Conservation (phyloP, 2,113 vertebrate species). For the Progne subis region DNA sequence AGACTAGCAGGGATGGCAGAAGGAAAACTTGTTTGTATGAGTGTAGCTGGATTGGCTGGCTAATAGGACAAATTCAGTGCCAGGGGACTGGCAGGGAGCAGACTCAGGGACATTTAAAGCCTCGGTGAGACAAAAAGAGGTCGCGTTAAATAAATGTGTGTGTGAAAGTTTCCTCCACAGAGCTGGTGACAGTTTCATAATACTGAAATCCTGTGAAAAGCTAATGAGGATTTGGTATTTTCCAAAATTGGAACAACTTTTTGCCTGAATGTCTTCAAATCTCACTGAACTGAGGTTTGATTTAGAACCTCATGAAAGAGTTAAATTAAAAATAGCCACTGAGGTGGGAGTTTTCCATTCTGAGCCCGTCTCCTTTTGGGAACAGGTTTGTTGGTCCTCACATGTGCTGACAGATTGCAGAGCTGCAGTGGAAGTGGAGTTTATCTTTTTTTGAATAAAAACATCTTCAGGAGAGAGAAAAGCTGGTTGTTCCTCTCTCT, state of each 20-base stretch:
- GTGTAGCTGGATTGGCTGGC: neutral
- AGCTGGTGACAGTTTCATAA: neutral
- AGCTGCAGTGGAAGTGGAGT: neutral
- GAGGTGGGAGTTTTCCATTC: neutral
- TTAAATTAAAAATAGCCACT: neutral
- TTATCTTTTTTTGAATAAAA: neutral
- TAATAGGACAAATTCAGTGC: neutral
- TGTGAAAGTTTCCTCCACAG: neutral
- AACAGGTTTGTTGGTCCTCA: slow-evolving; percentile 16
- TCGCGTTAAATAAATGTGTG: accelerated
- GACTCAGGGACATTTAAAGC: neutral
- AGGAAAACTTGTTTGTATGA: neutral
- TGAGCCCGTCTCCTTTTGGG: neutral
- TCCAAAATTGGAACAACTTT: neutral
- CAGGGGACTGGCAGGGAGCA: neutral
- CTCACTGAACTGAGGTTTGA: neutral
- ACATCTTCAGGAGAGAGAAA: neutral
- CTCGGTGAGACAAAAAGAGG: neutral
- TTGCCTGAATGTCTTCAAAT: neutral
- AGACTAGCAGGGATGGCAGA: neutral
- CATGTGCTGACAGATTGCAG: neutral
- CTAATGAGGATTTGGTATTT: neutral
- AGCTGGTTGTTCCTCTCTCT: neutral
- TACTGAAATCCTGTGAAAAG: neutral
- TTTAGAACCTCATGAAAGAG: neutral